These are phyloP conservation scores for Rachycentron canadum DNA, from an alignment of 2,797 vertebrate species.

Conservation along the genomic window DNA sequence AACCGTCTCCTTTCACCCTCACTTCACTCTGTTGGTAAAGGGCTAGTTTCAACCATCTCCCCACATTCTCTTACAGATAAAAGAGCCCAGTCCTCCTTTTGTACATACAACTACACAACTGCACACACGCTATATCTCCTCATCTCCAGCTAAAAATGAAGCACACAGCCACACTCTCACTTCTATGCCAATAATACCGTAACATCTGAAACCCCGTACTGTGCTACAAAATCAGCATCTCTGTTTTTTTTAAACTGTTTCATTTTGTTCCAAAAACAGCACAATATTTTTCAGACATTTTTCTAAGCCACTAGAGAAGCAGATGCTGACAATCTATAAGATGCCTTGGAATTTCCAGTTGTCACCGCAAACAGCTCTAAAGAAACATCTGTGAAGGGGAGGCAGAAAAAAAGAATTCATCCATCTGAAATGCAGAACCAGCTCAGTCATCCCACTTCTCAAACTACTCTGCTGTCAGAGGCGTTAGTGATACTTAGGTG, in stretches of 20 bases:
- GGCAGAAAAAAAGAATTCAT: conserved; percentile 53
- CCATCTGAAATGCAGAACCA: conserved; percentile 68
- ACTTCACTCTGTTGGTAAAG: conserved; percentile 52
- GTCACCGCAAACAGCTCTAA: conserved; percentile 55
- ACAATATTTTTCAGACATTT: conserved; percentile 19
- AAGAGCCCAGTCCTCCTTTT: conserved; percentile 46
- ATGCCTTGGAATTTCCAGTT: conserved; percentile 62
- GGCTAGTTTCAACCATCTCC: conserved; percentile 47
- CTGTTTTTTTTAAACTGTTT: conserved; percentile 13
- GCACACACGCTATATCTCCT: conserved; percentile 16
- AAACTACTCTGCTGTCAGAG: conserved; percentile 43
- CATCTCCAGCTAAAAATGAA: conserved; percentile 11
- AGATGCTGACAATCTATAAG: conserved; percentile 44
- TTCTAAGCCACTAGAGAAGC: conserved; percentile 21
- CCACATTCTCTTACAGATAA: conserved; percentile 47
- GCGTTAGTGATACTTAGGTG: conserved; percentile 27
- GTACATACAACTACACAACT: conserved; percentile 20
- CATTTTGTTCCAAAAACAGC: conserved; percentile 35
- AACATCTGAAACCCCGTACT: conserved; percentile 40
- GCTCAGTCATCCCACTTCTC: conserved; percentile 56
- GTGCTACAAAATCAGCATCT: conserved; percentile 31
- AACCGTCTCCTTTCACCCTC: conserved; percentile 50
- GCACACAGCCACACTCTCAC: not conserved
- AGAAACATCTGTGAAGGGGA: conserved; percentile 62
- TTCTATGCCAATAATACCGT: conserved; percentile 9